A percentile compares a stretch with the other conserved stretches of the same genome.
phyloP scores from a whole-genome alignment of 2,797 vertebrate species.

The Nasua narica region DNA sequence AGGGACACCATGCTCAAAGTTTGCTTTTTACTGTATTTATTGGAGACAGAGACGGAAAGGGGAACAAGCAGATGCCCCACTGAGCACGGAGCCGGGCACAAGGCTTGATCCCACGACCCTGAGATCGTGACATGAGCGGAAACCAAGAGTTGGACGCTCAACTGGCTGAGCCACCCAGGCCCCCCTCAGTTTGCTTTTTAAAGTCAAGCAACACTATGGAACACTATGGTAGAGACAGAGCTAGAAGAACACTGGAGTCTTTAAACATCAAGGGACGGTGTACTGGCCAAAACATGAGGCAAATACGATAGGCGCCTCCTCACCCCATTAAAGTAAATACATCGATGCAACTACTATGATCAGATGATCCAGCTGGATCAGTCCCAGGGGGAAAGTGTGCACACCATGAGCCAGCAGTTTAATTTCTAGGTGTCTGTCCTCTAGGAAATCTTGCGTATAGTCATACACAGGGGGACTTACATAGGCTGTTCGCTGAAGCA shows the following conservation, averaged over 20 bases:
- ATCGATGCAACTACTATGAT: no score
- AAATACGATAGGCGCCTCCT: background rate
- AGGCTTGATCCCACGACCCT: background rate
- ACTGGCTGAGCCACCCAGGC: background rate
- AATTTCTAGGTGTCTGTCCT: background rate
- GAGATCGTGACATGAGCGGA: background rate
- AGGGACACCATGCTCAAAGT: background rate
- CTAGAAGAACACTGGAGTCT: background rate
- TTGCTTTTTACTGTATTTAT: background rate
- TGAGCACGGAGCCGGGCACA: background rate
- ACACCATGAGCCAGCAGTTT: background rate
- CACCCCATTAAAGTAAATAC: background rate
- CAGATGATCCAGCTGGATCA: background rate
- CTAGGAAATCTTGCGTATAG: background rate
- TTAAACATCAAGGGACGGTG: background rate
- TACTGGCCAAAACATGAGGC: background rate
- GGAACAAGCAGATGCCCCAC: background rate
- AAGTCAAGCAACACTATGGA: background rate
- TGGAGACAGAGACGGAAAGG: background rate
- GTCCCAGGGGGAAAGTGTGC: background rate
- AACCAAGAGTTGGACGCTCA: no score
- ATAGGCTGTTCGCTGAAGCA: background rate
- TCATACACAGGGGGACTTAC: background rate
- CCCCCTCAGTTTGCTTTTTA: background rate
- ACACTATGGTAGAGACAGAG: background rate